Evolutionary conservation across 2,797 vertebrate species (phyloP).

Genomic region (Mergus octosetaceus): DNA sequence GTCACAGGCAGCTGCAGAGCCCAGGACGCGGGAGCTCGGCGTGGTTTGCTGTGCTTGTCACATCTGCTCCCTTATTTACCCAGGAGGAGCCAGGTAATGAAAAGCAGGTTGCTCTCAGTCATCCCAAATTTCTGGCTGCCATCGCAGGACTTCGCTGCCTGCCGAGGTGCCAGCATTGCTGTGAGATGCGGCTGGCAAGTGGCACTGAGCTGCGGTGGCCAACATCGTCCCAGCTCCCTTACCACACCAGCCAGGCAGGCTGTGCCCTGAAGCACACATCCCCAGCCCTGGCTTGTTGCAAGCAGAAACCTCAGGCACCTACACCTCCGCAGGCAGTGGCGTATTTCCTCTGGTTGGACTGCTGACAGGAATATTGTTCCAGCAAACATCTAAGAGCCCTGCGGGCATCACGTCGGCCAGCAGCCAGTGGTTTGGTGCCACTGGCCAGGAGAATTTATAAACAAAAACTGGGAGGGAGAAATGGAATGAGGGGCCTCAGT

Average conservation of each 20-base stretch:
- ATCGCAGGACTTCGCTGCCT: neutral
- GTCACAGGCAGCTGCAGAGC: neutral
- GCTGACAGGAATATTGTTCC: neutral
- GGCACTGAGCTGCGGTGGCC: neutral
- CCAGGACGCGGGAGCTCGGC: neutral
- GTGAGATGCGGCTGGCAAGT: neutral
- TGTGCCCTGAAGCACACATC: neutral
- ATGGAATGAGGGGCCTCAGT: neutral
- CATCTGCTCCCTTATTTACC: neutral
- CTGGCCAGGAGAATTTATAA: neutral
- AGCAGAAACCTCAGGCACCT: neutral
- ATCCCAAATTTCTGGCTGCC: neutral
- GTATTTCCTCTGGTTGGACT: neutral
- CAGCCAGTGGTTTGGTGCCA: neutral
- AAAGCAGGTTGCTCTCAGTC: neutral
- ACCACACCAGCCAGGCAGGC: neutral
- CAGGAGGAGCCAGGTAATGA: neutral
- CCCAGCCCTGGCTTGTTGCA: neutral
- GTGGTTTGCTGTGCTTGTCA: neutral
- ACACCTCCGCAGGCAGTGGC: neutral
- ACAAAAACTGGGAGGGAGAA: rapidly evolving
- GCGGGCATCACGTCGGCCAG: rapidly evolving
- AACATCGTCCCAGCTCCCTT: neutral
- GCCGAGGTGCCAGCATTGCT: neutral
- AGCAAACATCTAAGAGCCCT: neutral